A percentile compares a stretch with the other conserved stretches of the same genome.
phyloP scores from a whole-genome alignment of 2,797 vertebrate genomes.

The Apogon hyalosoma region DNA sequence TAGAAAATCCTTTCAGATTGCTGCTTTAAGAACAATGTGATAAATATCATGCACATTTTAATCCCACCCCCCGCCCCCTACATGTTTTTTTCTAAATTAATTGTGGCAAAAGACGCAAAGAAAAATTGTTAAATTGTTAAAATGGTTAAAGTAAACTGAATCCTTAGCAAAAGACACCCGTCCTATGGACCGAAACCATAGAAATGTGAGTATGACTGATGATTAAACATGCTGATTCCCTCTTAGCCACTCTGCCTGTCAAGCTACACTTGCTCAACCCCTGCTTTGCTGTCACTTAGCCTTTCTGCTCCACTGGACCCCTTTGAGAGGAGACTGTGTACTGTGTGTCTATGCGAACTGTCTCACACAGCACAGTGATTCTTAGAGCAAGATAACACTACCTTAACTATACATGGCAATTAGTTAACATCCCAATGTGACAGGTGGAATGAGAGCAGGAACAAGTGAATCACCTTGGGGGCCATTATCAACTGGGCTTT shows the following conservation, averaged over 20 bases:
- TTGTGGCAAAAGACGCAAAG: constrained; percentile 11
- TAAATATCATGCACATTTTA: constrained; percentile 34
- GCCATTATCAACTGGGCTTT: constrained; percentile 34
- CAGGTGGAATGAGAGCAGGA: constrained; percentile 27
- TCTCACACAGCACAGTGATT: constrained; percentile 16
- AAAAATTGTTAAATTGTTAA: neutral
- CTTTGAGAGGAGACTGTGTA: constrained; percentile 20
- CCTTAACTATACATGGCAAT: constrained; percentile 34
- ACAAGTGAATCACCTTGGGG: constrained; percentile 26
- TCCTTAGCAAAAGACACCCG: constrained; percentile 14
- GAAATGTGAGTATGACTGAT: constrained; percentile 28
- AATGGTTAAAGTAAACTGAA: constrained; percentile 26
- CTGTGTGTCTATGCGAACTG: constrained; percentile 21
- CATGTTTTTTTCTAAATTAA: constrained; percentile 1
- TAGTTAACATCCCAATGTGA: constrained; percentile 30
- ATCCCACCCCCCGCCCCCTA: constrained; percentile 7
- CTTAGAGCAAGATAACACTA: constrained; percentile 19
- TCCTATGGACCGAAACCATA: neutral
- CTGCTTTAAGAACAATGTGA: constrained; percentile 36
- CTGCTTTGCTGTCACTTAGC: constrained; percentile 32
- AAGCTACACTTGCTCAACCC: constrained; percentile 23
- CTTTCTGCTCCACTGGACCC: constrained; percentile 28
- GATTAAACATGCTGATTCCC: constrained; percentile 49
- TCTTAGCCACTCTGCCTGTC: constrained; percentile 23
- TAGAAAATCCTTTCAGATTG: neutral